Percentiles rank a stretch among this genome's conserved stretches.
These are phyloP conservation scores for Sthenelais limicola DNA, from an alignment of 2,888 invertebrate species.

Conservation along the genomic window DNA sequence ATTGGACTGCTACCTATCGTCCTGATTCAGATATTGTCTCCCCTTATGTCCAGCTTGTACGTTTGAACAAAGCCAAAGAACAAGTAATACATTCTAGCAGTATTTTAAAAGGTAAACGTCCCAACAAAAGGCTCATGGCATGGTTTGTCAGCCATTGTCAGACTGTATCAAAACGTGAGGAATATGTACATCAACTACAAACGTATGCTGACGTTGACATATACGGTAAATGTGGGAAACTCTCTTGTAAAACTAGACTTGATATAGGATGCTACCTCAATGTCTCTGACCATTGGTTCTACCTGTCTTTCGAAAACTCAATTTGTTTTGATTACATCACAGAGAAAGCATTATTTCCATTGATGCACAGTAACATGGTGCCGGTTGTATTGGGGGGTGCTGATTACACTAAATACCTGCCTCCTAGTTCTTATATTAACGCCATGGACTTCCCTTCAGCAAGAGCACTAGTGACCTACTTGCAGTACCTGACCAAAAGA, in stretches of 20 bases:
- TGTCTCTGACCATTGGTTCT: not conserved
- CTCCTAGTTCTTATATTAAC: slow-evolving; percentile 1
- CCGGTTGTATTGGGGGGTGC: not conserved
- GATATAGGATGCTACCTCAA: not conserved
- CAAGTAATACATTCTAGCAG: no score
- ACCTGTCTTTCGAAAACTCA: slow-evolving; percentile 13
- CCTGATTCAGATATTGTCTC: no score
- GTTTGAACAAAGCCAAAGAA: no score
- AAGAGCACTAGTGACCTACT: not conserved
- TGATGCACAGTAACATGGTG: not conserved
- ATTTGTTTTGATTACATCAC: not conserved
- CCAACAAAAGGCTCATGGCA: not conserved
- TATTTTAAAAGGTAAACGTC: no score
- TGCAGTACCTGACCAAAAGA: no score
- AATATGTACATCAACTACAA: not conserved
- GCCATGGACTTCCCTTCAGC: not conserved
- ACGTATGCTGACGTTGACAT: not conserved
- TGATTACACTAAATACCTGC: not conserved
- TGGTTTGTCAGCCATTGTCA: slow-evolving; percentile 7
- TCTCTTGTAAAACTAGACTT: not conserved
- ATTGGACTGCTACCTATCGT: no score
- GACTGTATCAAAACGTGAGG: not conserved
- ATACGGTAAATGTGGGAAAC: not conserved
- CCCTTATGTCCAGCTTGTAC: no score
- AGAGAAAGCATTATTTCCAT: not conserved